These are phyloP conservation scores for Tetraneura akinire DNA, from an alignment of 1,140 invertebrate genomes.

Conservation along the genomic window DNA sequence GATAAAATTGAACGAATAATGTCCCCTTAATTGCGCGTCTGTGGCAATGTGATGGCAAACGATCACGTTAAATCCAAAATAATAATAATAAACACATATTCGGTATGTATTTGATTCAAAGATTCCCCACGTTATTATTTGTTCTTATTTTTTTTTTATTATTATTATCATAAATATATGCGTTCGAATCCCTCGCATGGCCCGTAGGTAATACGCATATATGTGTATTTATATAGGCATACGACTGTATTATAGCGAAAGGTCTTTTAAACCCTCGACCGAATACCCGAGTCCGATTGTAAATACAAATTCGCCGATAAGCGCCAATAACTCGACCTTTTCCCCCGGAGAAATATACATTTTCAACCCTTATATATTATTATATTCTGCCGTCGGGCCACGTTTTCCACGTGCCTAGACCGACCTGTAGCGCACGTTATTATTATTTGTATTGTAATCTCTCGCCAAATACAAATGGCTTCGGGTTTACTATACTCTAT, in stretches of 20 bases:
- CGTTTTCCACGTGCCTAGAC: not conserved
- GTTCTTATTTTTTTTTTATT: not conserved
- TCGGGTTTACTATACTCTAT: too few relatives aligned
- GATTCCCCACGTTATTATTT: not conserved
- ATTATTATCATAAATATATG: constrained; percentile 8
- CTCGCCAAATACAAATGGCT: not conserved
- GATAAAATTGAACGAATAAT: too few relatives aligned
- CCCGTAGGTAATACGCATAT: constrained; percentile 9
- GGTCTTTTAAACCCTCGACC: constrained; percentile 40
- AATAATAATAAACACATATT: too few relatives aligned
- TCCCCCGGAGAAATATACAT: constrained; percentile 48
- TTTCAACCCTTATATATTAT: constrained; percentile 40
- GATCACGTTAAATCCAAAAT: too few relatives aligned
- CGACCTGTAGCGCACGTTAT: not conserved
- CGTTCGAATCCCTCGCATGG: constrained; percentile 15
- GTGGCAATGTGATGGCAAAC: too few relatives aligned
- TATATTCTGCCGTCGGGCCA: constrained; percentile 20
- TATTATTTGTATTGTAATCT: constrained; percentile 10
- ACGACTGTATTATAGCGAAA: constrained; percentile 27
- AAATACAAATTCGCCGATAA: constrained; percentile 51
- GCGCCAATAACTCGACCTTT: constrained; percentile 51
- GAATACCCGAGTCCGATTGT: constrained; percentile 47
- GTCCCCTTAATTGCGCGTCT: too few relatives aligned
- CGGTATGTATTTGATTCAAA: not conserved
- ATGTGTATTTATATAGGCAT: not conserved